These are phyloP conservation scores for Burhinus bistriatus DNA, from an alignment of 2,113 vertebrate genomes.

Conservation along the genomic window DNA sequence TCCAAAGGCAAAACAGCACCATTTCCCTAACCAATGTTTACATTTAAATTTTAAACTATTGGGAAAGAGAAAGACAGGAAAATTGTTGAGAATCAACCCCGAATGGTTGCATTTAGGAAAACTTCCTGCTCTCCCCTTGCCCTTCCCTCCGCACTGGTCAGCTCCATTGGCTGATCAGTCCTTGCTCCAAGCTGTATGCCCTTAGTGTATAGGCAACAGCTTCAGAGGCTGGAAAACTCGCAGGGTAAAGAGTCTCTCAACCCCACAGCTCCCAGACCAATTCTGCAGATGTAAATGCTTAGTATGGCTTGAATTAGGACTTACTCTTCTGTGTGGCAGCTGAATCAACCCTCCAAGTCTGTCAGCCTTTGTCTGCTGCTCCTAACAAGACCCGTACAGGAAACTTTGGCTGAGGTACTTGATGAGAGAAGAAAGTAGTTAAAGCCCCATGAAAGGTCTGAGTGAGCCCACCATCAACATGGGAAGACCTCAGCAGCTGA, in stretches of 20 bases:
- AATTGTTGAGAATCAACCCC: neutral
- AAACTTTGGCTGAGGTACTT: neutral
- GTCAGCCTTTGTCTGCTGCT: neutral
- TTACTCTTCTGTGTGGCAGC: neutral
- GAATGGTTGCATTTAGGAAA: neutral
- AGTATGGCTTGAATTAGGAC: neutral
- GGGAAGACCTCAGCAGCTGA: neutral
- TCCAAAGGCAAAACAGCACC: neutral
- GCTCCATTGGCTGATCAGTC: neutral
- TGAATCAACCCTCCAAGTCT: neutral
- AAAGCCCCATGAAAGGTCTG: neutral
- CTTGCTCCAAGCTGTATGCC: neutral
- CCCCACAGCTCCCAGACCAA: neutral
- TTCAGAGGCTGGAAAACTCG: neutral
- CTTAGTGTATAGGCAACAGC: neutral
- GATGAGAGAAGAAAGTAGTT: neutral
- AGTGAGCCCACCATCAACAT: neutral
- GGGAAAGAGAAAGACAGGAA: neutral
- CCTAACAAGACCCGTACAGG: neutral
- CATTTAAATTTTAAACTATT: no score
- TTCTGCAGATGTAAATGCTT: neutral
- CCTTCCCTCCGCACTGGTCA: neutral
- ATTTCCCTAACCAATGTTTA: neutral
- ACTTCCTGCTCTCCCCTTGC: neutral
- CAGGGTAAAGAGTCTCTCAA: no score